These are phyloP conservation scores for Megamerina dolium DNA, from an alignment of 2,888 invertebrate species.

Conservation along the genomic window DNA sequence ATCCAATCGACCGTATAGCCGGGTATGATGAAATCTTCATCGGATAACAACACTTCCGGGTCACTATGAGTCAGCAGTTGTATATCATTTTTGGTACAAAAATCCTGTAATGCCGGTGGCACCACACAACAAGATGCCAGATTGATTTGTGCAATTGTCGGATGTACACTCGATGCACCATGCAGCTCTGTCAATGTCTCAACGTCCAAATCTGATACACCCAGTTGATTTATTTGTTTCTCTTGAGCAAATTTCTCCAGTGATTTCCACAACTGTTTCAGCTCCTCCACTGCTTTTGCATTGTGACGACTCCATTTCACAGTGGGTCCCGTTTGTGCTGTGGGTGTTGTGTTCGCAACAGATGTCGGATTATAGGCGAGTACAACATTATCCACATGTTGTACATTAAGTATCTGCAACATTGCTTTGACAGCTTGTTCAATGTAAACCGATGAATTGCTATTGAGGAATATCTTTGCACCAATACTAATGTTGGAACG, in stretches of 20 bases:
- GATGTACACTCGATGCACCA: constrained; percentile 71
- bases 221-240: constrained; percentile 65
- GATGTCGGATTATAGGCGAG: constrained; percentile 64
- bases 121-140: constrained; percentile 90
- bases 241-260: constrained; percentile 65
- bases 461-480: constrained; percentile 78
- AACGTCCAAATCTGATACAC: constrained; percentile 86
- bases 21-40: constrained; percentile 55
- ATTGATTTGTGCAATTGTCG: constrained; percentile 88
- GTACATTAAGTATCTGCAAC: constrained; percentile 63
- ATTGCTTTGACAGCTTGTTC: constrained; percentile 69
- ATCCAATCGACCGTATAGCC: constrained; percentile 66
- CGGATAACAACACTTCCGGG: constrained; percentile 57
- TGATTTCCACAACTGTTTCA: constrained; percentile 71
- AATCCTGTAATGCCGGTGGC: constrained; percentile 81
- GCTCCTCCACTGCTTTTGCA: constrained; percentile 52
- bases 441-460: constrained; percentile 59
- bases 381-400: constrained; percentile 74
- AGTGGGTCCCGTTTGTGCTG: constrained; percentile 6
- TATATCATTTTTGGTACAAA: constrained; percentile 84
- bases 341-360: constrained; percentile 26
- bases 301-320: constrained; percentile 52
- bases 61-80: constrained; percentile 94
- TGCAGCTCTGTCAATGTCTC: constrained; percentile 69
- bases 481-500: constrained; percentile 75